Evolutionary conservation across 2,888 invertebrate genomes (phyloP), one percentile per base, ranked within the genome.

Genomic region (Ectemnius lituratus): DNA sequence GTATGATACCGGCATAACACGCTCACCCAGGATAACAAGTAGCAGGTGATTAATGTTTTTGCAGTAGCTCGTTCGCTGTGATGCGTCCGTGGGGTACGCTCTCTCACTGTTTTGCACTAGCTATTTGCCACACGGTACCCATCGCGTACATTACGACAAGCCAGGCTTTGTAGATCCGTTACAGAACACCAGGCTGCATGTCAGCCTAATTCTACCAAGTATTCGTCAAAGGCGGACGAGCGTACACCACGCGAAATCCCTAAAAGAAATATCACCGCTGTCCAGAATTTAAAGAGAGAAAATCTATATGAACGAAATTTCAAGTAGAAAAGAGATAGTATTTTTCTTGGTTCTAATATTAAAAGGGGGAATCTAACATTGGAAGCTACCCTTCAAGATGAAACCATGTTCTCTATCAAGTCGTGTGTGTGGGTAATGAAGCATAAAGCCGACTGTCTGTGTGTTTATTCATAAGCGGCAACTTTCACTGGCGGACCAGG

Each of bases 41-140:
- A 82, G 82, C 79, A 82, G 76, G 86, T 86, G 87, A 87, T 87
- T 87, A 86, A 87, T 87, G 87, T 86, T 87, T 87, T 87, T 86
- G 82, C 75, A 83, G 82, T 73, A 80, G 82, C 74, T 84, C 82
- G 82, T 84, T 86, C 80, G 74, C 75, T 80, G 75, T 80, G 79
- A 86, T 81, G 86, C 83, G 86, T 76, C 84, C 84, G 75, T 77
- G 67, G 86, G 84, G 85, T 8, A 8, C 85, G 75, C 77, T 78
- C 78, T 85, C 78, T 85, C 83, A 80, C 84, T 84, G 84, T 85
- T 86, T 85, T 85, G 80, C 72, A 76, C 79, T 66, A 73, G 75
- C 84, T 82, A 86, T 86, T 86, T 84, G 83, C 84, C 78, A 80
- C 74, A 79, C 76, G 47, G 67, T 45, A n/a, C 68, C 60, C 56